A percentile compares a stretch with the other conserved stretches of the same genome.
These are phyloP conservation scores for Cassiopea andromeda DNA, from an alignment of 30 jellyfish, hydroid and myxozoan species.

Conservation along the genomic window DNA sequence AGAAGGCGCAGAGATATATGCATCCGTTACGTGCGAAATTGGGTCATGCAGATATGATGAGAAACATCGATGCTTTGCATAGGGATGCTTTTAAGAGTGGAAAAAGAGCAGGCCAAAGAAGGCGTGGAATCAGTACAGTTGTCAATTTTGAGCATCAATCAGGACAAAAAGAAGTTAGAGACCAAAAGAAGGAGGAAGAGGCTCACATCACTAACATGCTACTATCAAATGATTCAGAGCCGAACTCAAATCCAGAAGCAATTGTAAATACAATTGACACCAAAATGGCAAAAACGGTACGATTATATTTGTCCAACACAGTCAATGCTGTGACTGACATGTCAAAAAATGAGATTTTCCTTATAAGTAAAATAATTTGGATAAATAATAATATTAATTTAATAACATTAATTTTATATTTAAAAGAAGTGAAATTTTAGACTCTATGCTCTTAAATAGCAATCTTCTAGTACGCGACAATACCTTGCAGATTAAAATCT, in stretches of 20 bases:
- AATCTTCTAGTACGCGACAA: no score
- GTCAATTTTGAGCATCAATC: not conserved
- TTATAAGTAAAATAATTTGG: no score
- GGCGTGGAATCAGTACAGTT: constrained; percentile 12
- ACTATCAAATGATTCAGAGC: constrained; percentile 1
- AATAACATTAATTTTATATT: no score
- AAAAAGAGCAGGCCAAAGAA: constrained; percentile 33
- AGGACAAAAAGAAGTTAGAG: not conserved
- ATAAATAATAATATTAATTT: no score
- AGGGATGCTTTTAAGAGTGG: constrained; percentile 40
- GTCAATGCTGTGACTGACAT: no score
- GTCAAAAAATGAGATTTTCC: no score
- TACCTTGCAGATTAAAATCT: no score
- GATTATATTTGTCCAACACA: not conserved
- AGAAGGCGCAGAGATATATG: constrained; percentile 3
- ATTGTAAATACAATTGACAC: not conserved
- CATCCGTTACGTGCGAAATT: constrained; percentile 19
- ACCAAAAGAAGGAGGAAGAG: not conserved
- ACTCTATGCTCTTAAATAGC: no score
- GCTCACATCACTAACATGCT: not conserved
- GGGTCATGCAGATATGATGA: constrained; percentile 5
- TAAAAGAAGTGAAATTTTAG: no score
- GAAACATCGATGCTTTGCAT: constrained; percentile 30
- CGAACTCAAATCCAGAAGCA: not conserved
- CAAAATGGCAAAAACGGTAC: not conserved